Percentiles rank a stretch among this genome's conserved stretches.
Evolutionary conservation across 1,140 invertebrate genomes (phyloP).

Genomic region (Drosophila lini): DNA sequence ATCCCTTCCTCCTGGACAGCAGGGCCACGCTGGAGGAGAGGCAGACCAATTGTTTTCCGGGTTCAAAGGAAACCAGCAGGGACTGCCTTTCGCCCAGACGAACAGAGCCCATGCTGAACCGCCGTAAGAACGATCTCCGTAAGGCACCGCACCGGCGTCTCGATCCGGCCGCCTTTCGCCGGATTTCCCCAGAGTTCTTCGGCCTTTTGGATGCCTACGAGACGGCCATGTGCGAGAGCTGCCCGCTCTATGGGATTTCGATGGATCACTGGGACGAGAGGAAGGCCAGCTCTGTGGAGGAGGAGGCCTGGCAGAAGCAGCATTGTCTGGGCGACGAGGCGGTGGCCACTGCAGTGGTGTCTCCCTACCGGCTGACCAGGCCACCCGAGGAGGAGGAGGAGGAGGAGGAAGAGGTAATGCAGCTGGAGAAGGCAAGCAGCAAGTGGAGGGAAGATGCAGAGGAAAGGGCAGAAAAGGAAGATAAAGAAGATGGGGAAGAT

Average conservation of each 20-base stretch:
- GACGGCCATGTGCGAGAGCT: conserved; percentile 47
- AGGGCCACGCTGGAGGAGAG: neutral
- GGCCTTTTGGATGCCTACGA: conserved; percentile 63
- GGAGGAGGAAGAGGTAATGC: neutral
- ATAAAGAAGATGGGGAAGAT: too few species aligned
- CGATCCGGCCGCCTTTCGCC: conserved; percentile 51
- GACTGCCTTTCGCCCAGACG: conserved; percentile 28
- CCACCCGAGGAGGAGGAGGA: neutral
- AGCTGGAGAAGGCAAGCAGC: neutral
- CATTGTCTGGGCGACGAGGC: conserved; percentile 40
- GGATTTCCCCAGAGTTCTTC: conserved; percentile 72
- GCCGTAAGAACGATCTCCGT: conserved; percentile 35
- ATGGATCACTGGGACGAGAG: conserved; percentile 21
- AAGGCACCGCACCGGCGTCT: conserved; percentile 46
- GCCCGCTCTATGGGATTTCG: conserved; percentile 62
- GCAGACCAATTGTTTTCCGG: neutral
- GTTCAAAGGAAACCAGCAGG: neutral
- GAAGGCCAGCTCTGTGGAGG: neutral
- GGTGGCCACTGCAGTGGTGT: neutral
- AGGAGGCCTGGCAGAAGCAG: neutral
- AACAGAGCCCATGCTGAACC: conserved; percentile 24
- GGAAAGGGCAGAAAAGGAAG: neutral
- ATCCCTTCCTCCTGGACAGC: conserved; percentile 16
- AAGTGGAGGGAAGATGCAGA: neutral
- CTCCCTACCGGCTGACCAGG: neutral